Conservation (phyloP, 1,140 invertebrate genomes). For the Drosophila oshimai region DNA sequence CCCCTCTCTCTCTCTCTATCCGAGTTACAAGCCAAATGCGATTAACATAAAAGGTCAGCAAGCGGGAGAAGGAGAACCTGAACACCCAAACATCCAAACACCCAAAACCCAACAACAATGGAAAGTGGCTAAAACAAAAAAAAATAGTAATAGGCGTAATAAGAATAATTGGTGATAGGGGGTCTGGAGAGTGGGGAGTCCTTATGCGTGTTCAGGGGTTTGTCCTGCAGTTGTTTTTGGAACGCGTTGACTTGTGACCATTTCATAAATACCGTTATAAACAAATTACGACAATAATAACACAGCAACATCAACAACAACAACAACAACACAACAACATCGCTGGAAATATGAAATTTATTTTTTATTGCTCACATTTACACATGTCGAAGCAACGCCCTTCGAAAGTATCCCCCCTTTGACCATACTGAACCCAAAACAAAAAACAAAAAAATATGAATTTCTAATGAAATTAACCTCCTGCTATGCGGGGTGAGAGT, state of each 20-base stretch:
- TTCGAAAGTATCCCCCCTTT: not conserved
- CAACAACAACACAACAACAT: conserved; percentile 8
- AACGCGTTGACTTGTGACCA: conserved; percentile 81
- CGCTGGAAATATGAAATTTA: conserved; percentile 53
- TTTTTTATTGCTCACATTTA: conserved; percentile 80
- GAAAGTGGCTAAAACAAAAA: conserved; percentile 71
- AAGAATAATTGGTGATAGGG: conserved; percentile 74
- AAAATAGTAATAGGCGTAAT: conserved; percentile 73
- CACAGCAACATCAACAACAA: conserved; percentile 54
- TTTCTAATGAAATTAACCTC: conserved; percentile 79
- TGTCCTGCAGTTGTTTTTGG: conserved; percentile 16
- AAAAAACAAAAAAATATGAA: conserved; percentile 72
- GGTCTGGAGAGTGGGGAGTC: not conserved
- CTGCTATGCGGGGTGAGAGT: conserved; percentile 37
- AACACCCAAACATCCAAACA: conserved; percentile 21
- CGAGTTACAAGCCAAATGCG: conserved; percentile 47
- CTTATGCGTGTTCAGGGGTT: conserved; percentile 47
- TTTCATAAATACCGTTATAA: conserved; percentile 82
- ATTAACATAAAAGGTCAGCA: conserved; percentile 80
- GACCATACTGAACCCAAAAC: conserved; percentile 23
- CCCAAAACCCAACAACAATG: conserved; percentile 39
- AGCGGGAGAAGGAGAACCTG: not conserved
- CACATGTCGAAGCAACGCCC: conserved; percentile 66
- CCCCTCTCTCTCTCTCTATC: not conserved
- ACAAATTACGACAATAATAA: conserved; percentile 79